A percentile compares a stretch with the other conserved stretches of the same genome.
Evolutionary conservation across 1,140 invertebrate genomes (phyloP).

Genomic region (Sinella curviseta): DNA sequence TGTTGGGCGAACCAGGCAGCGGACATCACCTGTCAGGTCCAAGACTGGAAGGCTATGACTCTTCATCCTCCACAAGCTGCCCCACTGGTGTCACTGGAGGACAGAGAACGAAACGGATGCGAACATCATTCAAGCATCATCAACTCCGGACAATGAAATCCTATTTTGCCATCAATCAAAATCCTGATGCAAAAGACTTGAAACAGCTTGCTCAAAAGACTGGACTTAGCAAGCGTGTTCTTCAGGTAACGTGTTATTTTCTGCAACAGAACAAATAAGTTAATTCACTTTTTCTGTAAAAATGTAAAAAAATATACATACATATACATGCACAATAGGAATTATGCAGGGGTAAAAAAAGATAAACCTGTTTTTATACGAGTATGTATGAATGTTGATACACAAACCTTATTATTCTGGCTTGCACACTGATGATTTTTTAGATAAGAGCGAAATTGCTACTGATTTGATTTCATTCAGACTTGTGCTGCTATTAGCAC

Average conservation of each 20-base stretch:
- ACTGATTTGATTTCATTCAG: background rate
- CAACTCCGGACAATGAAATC: slow-evolving; percentile 96
- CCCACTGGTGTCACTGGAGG: slow-evolving; percentile 54
- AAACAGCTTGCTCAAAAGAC: slow-evolving; percentile 95
- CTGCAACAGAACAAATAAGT: background rate
- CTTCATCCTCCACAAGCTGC: slow-evolving; percentile 69
- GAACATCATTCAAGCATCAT: slow-evolving; percentile 96
- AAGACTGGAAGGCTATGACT: slow-evolving; percentile 51
- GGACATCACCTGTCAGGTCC: slow-evolving; percentile 27
- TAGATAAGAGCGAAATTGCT: background rate
- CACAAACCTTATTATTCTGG: background rate
- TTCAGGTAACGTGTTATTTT: slow-evolving; percentile 71
- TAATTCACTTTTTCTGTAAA: background rate
- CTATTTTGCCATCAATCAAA: slow-evolving; percentile 95
- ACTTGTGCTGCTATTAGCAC: background rate
- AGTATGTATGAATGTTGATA: too few relatives aligned
- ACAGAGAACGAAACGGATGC: slow-evolving; percentile 82
- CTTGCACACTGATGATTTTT: background rate
- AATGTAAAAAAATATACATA: slow-evolving; percentile 5
- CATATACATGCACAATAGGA: too few relatives aligned
- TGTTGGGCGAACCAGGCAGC: background rate
- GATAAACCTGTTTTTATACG: background rate
- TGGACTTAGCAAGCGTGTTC: slow-evolving; percentile 89
- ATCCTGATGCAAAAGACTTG: slow-evolving; percentile 93
- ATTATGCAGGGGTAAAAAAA: too few relatives aligned